These are phyloP conservation scores for Ornithorhynchus anatinus DNA, from an alignment of 2,113 vertebrate species.

Conservation along the genomic window DNA sequence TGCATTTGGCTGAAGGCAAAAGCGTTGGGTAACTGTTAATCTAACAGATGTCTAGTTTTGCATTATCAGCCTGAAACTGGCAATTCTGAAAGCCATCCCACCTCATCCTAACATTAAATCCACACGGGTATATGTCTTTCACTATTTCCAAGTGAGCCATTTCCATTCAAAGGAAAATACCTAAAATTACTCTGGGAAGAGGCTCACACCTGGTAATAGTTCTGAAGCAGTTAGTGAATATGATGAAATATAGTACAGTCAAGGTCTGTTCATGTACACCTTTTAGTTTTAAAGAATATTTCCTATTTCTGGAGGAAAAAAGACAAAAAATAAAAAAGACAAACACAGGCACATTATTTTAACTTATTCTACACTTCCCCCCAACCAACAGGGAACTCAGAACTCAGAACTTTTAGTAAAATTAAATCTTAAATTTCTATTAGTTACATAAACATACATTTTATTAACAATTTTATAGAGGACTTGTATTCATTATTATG, in stretches of 20 bases:
- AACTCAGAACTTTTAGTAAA: background rate
- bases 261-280: slow-evolving; percentile 23
- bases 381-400: background rate
- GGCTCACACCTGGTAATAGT: slow-evolving; percentile 62
- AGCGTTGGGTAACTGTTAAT: slow-evolving; percentile 79
- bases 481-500: background rate
- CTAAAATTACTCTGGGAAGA: slow-evolving; percentile 59
- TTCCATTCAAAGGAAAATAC: slow-evolving; percentile 64
- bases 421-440: background rate
- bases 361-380: no score
- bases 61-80: slow-evolving; percentile 76
- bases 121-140: slow-evolving; percentile 59
- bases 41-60: slow-evolving; percentile 80
- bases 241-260: slow-evolving; percentile 41
- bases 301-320: no score
- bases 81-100: slow-evolving; percentile 70
- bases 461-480: background rate
- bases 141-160: slow-evolving; percentile 66
- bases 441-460: background rate
- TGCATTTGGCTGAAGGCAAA: slow-evolving; percentile 77
- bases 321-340: no score
- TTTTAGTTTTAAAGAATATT: no score
- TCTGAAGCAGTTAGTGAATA: slow-evolving; percentile 57
- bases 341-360: no score
- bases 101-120: slow-evolving; percentile 64